Conservation (phyloP, 2,113 vertebrate genomes). For the Pseudopodoces humilis region DNA sequence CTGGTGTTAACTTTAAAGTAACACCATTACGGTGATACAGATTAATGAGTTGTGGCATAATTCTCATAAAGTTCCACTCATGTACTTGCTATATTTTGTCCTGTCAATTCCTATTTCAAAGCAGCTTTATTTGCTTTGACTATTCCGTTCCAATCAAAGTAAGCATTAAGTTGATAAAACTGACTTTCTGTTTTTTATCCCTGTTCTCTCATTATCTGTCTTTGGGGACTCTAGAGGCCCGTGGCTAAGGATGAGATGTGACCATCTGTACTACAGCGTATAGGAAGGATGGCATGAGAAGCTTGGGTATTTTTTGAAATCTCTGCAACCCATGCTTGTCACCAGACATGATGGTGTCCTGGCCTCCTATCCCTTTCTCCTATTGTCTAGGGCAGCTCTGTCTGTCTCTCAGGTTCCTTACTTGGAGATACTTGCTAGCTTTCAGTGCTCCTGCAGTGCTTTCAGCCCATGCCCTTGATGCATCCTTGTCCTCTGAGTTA, state of each 20-base stretch:
- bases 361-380: neutral
- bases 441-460: neutral
- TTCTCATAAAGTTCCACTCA: slow-evolving; percentile 31
- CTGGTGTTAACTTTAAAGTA: slow-evolving; percentile 44
- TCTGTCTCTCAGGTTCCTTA: neutral
- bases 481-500: neutral
- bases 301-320: neutral
- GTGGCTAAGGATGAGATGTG: neutral
- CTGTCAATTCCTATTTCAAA: slow-evolving; percentile 40
- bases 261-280: neutral
- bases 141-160: neutral
- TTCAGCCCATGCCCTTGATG: neutral
- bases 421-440: neutral
- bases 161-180: slow-evolving; percentile 19
- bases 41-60: slow-evolving; percentile 15
- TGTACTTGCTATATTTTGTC: neutral
- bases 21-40: neutral
- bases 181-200: slow-evolving; percentile 24
- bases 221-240: neutral
- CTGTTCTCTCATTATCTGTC: neutral
- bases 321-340: neutral
- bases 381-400: neutral
- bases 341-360: neutral
- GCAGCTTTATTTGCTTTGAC: slow-evolving; percentile 31
- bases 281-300: neutral